These are phyloP conservation scores for Sinohyriopsis cumingii DNA, from an alignment of 2,888 invertebrate species.

Conservation along the genomic window DNA sequence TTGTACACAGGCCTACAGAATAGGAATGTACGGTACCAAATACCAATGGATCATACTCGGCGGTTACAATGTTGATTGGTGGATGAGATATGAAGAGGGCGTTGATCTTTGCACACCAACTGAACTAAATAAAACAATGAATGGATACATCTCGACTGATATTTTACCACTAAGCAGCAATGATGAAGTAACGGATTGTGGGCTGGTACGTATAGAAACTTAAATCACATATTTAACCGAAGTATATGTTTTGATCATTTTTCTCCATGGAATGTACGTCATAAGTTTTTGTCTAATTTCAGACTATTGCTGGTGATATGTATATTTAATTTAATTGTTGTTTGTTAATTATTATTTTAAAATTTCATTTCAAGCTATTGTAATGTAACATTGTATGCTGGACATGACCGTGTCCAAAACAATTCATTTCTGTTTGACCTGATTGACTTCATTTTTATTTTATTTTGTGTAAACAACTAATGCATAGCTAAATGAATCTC, in stretches of 20 bases:
- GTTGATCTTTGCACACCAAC: slow-evolving; percentile 76
- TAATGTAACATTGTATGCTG: no score
- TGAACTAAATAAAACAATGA: slow-evolving; percentile 82
- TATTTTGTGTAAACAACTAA: no score
- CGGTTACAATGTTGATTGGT: slow-evolving; percentile 72
- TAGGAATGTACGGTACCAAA: slow-evolving; percentile 90
- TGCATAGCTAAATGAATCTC: no score
- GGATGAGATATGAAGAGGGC: slow-evolving; percentile 69
- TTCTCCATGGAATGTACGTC: no score
- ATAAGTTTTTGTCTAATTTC: no score
- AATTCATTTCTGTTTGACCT: no score
- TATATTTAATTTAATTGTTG: no score
- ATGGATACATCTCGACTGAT: slow-evolving; percentile 86
- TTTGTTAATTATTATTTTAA: no score
- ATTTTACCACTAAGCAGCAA: slow-evolving; percentile 63
- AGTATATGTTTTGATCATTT: neutral
- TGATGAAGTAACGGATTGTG: slow-evolving; percentile 52
- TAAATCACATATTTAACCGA: neutral
- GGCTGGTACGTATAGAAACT: slow-evolving; percentile 42
- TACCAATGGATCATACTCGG: slow-evolving; percentile 89
- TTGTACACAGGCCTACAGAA: slow-evolving; percentile 80
- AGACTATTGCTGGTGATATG: no score
- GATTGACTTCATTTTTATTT: no score
- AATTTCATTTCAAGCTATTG: no score
- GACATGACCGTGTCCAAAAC: no score